phyloP scores from a whole-genome alignment of 2,797 vertebrate species.

The Oceanodroma leucorhoa region DNA sequence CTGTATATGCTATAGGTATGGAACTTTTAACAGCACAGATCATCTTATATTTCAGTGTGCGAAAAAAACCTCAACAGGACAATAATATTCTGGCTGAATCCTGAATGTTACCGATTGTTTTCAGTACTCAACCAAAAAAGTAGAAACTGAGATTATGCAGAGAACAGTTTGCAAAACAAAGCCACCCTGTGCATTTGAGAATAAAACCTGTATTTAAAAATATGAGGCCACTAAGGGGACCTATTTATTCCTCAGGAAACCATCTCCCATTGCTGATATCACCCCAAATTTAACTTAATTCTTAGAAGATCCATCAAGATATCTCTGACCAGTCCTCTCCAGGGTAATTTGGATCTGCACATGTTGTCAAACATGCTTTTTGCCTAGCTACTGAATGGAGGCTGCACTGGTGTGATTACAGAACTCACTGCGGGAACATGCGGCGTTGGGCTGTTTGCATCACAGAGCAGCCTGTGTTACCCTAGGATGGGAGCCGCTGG shows the following conservation, averaged over 20 bases:
- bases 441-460: fast-evolving
- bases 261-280: background rate
- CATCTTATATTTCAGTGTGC: background rate
- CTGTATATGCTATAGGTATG: background rate
- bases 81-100: background rate
- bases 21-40: background rate
- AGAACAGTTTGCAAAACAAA: background rate
- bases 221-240: background rate
- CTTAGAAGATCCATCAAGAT: background rate
- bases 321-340: background rate
- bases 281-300: background rate
- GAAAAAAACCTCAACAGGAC: background rate
- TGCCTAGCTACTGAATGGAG: background rate
- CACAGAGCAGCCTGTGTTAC: background rate
- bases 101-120: background rate
- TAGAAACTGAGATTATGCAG: background rate
- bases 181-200: background rate
- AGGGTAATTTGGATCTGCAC: background rate
- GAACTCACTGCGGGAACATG: fast-evolving
- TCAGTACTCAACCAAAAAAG: background rate
- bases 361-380: background rate
- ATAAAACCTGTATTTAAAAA: background rate
- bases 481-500: background rate
- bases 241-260: background rate
- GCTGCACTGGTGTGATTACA: background rate